Conservation (phyloP, 2,797 vertebrate genomes). For the Cossypha heuglini region DNA sequence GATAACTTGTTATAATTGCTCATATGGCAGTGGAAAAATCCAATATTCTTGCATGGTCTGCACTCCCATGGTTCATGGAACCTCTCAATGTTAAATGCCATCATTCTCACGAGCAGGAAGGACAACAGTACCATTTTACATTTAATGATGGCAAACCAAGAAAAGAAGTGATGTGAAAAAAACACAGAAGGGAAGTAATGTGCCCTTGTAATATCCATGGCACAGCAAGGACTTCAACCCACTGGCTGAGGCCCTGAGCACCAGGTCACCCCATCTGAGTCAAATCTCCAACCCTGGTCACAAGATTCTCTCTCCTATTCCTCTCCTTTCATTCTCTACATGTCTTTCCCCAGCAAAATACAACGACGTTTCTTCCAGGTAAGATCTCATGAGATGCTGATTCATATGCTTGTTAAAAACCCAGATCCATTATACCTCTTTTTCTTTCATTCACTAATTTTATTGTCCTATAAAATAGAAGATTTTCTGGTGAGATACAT, state of each 20-base stretch:
- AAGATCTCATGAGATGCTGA: neutral
- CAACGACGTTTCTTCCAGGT: neutral
- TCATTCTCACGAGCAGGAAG: neutral
- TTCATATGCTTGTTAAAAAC: constrained; percentile 34
- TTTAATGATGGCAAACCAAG: neutral
- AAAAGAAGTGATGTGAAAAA: neutral
- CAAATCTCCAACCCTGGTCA: neutral
- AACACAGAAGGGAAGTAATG: neutral
- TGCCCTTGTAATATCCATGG: neutral
- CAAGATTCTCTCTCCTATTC: neutral
- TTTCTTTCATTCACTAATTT: constrained; percentile 54
- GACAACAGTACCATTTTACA: neutral
- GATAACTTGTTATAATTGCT: neutral
- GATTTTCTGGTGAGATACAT: constrained; percentile 8
- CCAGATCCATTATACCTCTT: constrained; percentile 25
- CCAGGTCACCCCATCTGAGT: neutral
- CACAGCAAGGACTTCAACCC: neutral
- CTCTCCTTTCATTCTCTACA: neutral
- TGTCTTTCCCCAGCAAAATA: neutral
- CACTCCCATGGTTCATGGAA: neutral
- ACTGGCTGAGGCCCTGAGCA: neutral
- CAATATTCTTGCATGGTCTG: neutral
- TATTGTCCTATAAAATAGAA: constrained; percentile 43
- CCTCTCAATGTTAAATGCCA: neutral
- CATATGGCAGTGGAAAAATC: neutral